Base-by-base conservation (phyloP, 2,888 invertebrate genomes). In the Ochropacha duplaris region DNA sequence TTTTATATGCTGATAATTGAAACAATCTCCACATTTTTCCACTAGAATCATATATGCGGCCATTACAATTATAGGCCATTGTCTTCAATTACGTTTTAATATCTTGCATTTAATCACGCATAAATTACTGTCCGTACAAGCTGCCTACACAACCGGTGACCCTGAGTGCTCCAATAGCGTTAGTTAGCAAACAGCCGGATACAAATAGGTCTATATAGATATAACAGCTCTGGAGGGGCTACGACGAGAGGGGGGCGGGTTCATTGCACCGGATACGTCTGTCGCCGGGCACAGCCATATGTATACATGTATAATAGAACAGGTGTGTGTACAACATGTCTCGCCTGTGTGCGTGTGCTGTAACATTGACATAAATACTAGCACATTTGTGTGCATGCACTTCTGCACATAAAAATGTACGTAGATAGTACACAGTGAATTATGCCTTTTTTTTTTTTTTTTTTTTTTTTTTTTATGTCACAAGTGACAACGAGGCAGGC, bases 331-430 rank as follows among this genome's bases (percentile, higher is more conserved):
- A 66, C 59, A 54, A 36, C 67, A 39, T 62, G 57, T 22, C 61
- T 80, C 63, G 57, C 22, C 61, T 80, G 78, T 84, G 81, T 81
- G 82, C 62, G 74, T 68, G 57, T 61, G 64, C 68, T 84, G 90
- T 90, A 90, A 91, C 90, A 90, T 91, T 91, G 92, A 91, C 91
- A 91, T 89, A 88, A 89, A 91, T 90, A 87, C 86, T 76, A 72
- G 71, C 76, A 79, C 79, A 76, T 63, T 71, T 68, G 81, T 83
- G 82, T 83, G 79, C 76, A 72, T 63, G 66, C 59, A 51, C 51
- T 28, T 52, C 52, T 52, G 31, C 31, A 52, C 31, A 51, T 51
- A 28, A 49, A 50, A 26, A 36, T 50, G 54, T 63, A 61, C 50
- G 50, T 51, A 49, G 61, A 56, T 58, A 60, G 49, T 49, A 54